A percentile compares a stretch with the other conserved stretches of the same genome.
Evolutionary conservation across 2,113 vertebrate genomes (phyloP).

Genomic region (Daboia siamensis): DNA sequence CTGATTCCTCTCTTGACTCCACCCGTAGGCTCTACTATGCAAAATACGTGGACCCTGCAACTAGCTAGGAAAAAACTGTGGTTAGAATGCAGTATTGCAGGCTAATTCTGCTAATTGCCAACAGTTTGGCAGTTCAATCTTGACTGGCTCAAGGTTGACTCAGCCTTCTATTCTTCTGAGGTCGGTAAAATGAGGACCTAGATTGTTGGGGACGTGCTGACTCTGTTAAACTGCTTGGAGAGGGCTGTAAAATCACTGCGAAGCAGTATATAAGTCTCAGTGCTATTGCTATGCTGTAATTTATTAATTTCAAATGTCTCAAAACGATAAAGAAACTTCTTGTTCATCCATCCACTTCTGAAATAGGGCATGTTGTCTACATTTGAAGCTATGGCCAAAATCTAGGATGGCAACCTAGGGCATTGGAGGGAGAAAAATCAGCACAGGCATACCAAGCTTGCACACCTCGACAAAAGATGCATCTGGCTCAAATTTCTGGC

Average conservation of each 20-base stretch:
- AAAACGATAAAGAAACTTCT: neutral
- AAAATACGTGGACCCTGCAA: neutral
- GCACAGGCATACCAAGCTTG: neutral
- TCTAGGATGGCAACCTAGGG: neutral
- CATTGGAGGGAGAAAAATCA: neutral
- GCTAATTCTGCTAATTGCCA: too few relatives aligned
- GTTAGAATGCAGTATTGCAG: too few relatives aligned
- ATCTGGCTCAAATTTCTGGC: constrained; percentile 29
- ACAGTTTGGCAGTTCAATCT: too few relatives aligned
- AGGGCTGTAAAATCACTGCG: neutral
- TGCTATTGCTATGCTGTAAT: neutral
- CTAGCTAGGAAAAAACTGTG: neutral
- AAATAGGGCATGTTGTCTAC: neutral
- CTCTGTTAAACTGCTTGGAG: neutral
- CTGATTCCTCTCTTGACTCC: too few relatives aligned
- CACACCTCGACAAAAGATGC: constrained; percentile 37
- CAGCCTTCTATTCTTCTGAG: too few relatives aligned
- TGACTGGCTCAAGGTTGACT: too few relatives aligned
- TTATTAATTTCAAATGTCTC: neutral
- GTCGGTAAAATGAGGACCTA: too few relatives aligned
- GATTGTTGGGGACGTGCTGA: too few relatives aligned
- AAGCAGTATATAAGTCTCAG: neutral
- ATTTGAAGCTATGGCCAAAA: neutral
- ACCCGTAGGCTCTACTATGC: too few relatives aligned
- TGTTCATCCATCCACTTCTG: neutral